Evolutionary conservation across 2,888 invertebrate species (phyloP), one percentile per base, ranked within the genome.

Genomic region (Melanargia galathea): DNA sequence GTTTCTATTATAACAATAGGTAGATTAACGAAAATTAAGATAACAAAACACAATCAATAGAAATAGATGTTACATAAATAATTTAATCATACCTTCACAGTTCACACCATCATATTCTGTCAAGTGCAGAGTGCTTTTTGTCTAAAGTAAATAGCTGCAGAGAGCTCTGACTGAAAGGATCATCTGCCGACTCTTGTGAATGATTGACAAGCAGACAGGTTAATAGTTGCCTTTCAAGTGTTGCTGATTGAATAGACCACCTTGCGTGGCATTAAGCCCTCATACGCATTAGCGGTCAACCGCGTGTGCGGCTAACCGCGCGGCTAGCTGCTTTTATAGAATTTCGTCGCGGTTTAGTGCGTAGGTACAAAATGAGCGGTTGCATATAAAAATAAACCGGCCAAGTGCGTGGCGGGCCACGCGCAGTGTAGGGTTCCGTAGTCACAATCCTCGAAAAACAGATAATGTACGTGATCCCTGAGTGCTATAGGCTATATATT

Each of bases 231-330:
- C 40, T 24, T 10, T 64, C 49, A 56, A 52, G 18, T 45, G 43
- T 43, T 40, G 43, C 20, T 56, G 35, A 52, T 60, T 40, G 20
- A 55, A 55, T 40, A 18, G 40, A 24, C 40, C 55, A 40, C 43
- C 52, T 35, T 22, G 13, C 13, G 30, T 30, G 51, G 10, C 18
- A 18, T 43, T 40, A 8, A 16, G 16, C 8, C 7, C 5, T 26
- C 6, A 30, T 2, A 30, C 30, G n/a, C n/a, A n/a, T n/a, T n/a
- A n/a, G n/a, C n/a, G n/a, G n/a, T n/a, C n/a, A n/a, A n/a, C n/a
- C n/a, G n/a, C n/a, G n/a, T n/a, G n/a, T n/a, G n/a, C n/a, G n/a
- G n/a, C n/a, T n/a, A n/a, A n/a, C n/a, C n/a, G n/a, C n/a, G n/a
- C n/a, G n/a, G n/a, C n/a, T n/a, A n/a, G n/a, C n/a, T n/a, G n/a